Evolutionary conservation across 2,113 vertebrate genomes (phyloP).

Genomic region (Rousettus leschenaultii): DNA sequence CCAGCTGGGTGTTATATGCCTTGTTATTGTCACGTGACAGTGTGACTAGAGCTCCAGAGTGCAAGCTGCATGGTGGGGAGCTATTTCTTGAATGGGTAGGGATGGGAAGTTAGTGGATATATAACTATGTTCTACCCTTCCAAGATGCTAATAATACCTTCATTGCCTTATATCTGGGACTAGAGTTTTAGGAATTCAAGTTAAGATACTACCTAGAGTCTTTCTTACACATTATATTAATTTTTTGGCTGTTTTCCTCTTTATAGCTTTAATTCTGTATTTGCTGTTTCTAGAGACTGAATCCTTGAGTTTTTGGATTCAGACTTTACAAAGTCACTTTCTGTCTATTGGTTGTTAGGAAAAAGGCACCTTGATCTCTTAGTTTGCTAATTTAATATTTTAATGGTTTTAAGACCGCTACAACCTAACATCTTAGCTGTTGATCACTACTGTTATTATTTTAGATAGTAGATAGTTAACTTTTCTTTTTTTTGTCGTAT

Average conservation of each 20-base stretch:
- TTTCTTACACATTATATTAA: neutral
- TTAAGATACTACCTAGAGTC: neutral
- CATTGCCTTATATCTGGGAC: neutral
- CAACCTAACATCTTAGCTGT: neutral
- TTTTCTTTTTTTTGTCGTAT: neutral
- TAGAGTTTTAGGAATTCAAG: neutral
- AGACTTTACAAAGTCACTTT: neutral
- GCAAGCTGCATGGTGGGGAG: neutral
- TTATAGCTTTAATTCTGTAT: neutral
- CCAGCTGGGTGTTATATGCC: neutral
- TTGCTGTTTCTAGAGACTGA: neutral
- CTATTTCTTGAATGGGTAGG: neutral
- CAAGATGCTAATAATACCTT: neutral
- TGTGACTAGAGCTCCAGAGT: neutral
- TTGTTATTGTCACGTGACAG: neutral
- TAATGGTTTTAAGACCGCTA: neutral
- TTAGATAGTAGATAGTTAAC: neutral
- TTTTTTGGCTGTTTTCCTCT: neutral
- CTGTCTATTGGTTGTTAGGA: neutral
- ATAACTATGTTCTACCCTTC: neutral
- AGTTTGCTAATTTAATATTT: neutral
- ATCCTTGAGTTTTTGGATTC: neutral
- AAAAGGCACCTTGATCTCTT: neutral
- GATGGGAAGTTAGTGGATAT: neutral
- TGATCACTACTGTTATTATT: conserved; percentile 18